Conservation (phyloP, 2,797 vertebrate species). For the Hydrophis major region DNA sequence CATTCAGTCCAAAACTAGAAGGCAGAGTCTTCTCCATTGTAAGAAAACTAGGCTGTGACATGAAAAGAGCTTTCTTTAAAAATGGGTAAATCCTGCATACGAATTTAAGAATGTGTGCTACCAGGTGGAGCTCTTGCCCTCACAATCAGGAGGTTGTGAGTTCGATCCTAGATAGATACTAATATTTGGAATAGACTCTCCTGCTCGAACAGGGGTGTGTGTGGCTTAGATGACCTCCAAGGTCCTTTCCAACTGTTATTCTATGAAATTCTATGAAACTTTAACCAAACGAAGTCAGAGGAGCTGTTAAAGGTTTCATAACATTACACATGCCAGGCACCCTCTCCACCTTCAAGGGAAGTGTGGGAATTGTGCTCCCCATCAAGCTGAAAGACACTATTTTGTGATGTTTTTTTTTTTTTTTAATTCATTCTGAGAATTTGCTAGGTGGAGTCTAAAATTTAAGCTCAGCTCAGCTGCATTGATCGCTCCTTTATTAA, state of each 20-base stretch:
- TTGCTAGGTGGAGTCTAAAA: neutral
- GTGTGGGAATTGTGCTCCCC: neutral
- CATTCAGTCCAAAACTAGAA: slow-evolving; percentile 37
- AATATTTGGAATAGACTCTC: no score
- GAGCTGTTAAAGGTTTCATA: fast-evolving
- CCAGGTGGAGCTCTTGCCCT: no score
- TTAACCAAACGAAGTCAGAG: neutral
- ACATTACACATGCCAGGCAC: neutral
- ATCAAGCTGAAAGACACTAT: neutral
- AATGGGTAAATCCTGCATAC: neutral
- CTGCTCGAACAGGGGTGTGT: no score
- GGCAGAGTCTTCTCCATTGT: slow-evolving; percentile 40
- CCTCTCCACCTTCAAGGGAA: neutral
- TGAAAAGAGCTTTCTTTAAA: slow-evolving; percentile 33
- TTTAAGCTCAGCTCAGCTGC: neutral
- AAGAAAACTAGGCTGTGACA: slow-evolving; percentile 31
- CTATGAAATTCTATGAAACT: no score
- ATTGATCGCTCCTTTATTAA: neutral
- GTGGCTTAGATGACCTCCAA: no score
- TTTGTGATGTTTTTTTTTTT: neutral
- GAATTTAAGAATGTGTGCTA: slow-evolving; percentile 1
- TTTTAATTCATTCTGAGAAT: neutral
- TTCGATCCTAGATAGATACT: no score
- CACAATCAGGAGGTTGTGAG: no score
- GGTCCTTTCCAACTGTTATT: no score